These are phyloP conservation scores for Ctenopoma kingsleyae DNA, from an alignment of 2,797 vertebrate genomes.

Conservation along the genomic window DNA sequence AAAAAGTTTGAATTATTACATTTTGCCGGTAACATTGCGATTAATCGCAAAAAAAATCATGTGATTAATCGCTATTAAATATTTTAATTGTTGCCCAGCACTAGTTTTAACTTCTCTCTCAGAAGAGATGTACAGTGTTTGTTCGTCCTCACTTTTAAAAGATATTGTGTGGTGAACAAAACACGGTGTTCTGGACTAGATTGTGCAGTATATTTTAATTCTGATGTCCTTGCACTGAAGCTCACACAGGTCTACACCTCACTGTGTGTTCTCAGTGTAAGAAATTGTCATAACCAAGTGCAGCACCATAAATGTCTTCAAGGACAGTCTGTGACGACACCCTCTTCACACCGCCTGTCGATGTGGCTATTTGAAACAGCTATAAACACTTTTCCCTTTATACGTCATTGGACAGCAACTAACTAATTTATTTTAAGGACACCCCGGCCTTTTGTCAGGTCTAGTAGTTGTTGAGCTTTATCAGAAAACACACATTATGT, in stretches of 20 bases:
- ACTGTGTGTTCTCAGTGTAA: neutral
- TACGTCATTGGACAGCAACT: neutral
- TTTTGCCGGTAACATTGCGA: too few species aligned
- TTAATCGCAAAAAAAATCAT: too few species aligned
- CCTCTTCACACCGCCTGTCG: neutral
- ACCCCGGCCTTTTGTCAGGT: neutral
- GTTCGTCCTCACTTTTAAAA: too few species aligned
- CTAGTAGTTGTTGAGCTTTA: neutral
- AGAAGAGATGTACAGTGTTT: too few species aligned
- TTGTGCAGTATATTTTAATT: neutral
- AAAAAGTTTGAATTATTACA: too few species aligned
- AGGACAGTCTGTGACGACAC: neutral
- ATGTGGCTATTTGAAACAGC: conserved; percentile 1
- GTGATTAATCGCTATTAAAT: too few species aligned
- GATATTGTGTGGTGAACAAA: too few species aligned
- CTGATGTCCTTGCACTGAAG: neutral
- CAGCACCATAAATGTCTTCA: neutral
- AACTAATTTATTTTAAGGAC: neutral
- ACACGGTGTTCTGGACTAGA: too few species aligned
- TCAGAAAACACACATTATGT: neutral
- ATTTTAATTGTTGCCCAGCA: too few species aligned
- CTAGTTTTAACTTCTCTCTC: too few species aligned
- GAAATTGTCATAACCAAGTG: neutral
- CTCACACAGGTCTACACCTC: neutral
- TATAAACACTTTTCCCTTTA: neutral